Conservation (phyloP, 1,140 invertebrate species). For the Centruroides sculpturatus region DNA sequence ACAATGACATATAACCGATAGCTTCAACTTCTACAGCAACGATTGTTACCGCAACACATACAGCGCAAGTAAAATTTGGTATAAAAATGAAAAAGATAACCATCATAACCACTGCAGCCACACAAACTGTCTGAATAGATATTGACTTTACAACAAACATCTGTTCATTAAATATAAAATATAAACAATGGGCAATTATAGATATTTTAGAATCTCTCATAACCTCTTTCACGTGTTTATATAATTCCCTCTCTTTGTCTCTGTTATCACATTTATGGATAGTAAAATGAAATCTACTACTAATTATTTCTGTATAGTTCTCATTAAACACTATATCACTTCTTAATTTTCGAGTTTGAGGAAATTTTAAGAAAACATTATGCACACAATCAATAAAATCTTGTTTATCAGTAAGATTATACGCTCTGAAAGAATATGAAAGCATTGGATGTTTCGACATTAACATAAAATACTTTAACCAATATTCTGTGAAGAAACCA, state of each 20-base stretch:
- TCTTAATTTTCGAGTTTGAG: constrained; percentile 43
- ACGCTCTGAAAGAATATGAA: constrained; percentile 40
- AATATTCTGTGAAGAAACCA: constrained; percentile 69
- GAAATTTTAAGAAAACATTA: constrained; percentile 32
- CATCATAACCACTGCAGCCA: constrained; percentile 88
- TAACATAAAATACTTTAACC: constrained; percentile 66
- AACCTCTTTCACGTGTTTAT: constrained; percentile 81
- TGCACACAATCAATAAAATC: constrained; percentile 58
- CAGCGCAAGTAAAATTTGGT: constrained; percentile 76
- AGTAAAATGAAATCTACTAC: constrained; percentile 68
- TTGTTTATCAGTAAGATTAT: constrained; percentile 53
- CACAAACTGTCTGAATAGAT: constrained; percentile 73
- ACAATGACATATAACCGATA: constrained; percentile 87
- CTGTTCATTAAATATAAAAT: constrained; percentile 79
- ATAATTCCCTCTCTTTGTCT: constrained; percentile 79
- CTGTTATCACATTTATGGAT: constrained; percentile 76
- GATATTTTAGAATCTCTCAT: constrained; percentile 63
- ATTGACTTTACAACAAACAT: constrained; percentile 35
- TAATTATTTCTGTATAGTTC: constrained; percentile 51
- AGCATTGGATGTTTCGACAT: constrained; percentile 59
- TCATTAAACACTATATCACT: constrained; percentile 73
- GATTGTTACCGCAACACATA: constrained; percentile 91
- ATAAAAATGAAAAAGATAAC: constrained; percentile 89
- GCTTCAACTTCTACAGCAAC: constrained; percentile 90
- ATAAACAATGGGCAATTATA: constrained; percentile 27